These are phyloP conservation scores for Octopus bimaculoides DNA, from an alignment of 1,140 invertebrate genomes.

Conservation along the genomic window DNA sequence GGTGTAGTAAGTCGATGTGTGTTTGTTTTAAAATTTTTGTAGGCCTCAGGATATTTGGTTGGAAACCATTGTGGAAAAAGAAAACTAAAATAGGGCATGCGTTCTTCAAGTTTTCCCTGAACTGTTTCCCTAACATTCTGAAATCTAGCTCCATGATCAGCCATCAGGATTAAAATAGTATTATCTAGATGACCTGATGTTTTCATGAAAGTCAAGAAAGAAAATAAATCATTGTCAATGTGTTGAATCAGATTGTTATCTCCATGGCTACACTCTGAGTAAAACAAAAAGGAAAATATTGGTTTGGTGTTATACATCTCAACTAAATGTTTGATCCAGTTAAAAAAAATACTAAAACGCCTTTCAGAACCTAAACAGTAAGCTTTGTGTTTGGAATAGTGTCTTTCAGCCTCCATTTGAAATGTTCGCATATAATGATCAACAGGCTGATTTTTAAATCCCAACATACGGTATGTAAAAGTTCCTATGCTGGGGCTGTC, in stretches of 20 bases:
- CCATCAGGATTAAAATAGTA: conserved; percentile 75
- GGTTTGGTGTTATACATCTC: conserved; percentile 66
- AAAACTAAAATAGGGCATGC: conserved; percentile 82
- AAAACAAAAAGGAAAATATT: conserved; percentile 79
- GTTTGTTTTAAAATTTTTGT: conserved; percentile 71
- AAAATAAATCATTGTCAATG: conserved; percentile 67
- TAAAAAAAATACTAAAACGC: conserved; percentile 70
- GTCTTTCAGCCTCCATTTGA: conserved; percentile 66
- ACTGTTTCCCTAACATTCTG: conserved; percentile 75
- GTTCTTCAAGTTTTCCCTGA: conserved; percentile 82
- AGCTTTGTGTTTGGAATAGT: conserved; percentile 59
- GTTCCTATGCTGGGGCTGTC: conserved; percentile 81
- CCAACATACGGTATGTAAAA: conserved; percentile 87
- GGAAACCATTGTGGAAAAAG: conserved; percentile 73
- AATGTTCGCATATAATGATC: conserved; percentile 88
- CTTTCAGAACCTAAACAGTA: conserved; percentile 76
- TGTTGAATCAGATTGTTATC: conserved; percentile 72
- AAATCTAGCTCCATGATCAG: conserved; percentile 90
- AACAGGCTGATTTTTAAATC: conserved; percentile 79
- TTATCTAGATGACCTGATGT: conserved; percentile 59
- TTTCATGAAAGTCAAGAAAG: conserved; percentile 69
- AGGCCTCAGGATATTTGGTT: conserved; percentile 64
- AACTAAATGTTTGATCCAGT: conserved; percentile 67
- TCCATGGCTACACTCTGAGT: conserved; percentile 81
- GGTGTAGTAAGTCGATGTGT: conserved; percentile 53